A percentile compares a stretch with the other conserved stretches of the same genome.
Conservation (phyloP, 2,797 vertebrate genomes). For the Menidia menidia region DNA sequence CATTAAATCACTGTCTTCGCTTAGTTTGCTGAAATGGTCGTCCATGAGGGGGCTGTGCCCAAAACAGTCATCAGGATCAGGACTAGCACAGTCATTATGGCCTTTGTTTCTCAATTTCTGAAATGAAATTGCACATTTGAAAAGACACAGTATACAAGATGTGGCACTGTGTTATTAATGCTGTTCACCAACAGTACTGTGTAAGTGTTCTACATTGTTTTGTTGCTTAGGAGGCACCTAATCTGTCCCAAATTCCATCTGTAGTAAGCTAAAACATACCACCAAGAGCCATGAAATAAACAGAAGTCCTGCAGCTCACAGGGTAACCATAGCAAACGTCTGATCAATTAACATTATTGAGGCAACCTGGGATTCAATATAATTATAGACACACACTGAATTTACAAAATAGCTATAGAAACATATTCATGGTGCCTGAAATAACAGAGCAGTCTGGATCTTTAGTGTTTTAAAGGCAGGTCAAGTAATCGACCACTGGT, state of each 20-base stretch:
- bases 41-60: constrained; percentile 99
- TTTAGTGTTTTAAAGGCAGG: constrained; percentile 1
- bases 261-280: constrained; percentile 3
- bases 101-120: constrained; percentile 99
- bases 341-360: constrained; percentile 9
- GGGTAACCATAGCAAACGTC: constrained; percentile 5
- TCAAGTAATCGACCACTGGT: not conserved
- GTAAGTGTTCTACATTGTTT: not conserved
- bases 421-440: constrained; percentile 4
- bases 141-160: constrained; percentile 78
- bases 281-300: constrained; percentile 7
- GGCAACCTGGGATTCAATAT: constrained; percentile 7
- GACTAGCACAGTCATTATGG: constrained; percentile 99
- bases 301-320: constrained; percentile 15
- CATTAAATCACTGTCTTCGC: constrained; percentile 99
- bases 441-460: not conserved
- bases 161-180: constrained; percentile 42
- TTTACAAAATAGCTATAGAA: not conserved
- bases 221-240: not conserved
- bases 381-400: constrained; percentile 3
- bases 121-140: constrained; percentile 99
- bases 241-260: not conserved
- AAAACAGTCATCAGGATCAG: constrained; percentile 99
- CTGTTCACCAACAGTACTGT: constrained; percentile 24
- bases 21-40: constrained; percentile 99